These are phyloP conservation scores for Holacanthus passer DNA, from an alignment of 2,113 vertebrate species.

Conservation along the genomic window DNA sequence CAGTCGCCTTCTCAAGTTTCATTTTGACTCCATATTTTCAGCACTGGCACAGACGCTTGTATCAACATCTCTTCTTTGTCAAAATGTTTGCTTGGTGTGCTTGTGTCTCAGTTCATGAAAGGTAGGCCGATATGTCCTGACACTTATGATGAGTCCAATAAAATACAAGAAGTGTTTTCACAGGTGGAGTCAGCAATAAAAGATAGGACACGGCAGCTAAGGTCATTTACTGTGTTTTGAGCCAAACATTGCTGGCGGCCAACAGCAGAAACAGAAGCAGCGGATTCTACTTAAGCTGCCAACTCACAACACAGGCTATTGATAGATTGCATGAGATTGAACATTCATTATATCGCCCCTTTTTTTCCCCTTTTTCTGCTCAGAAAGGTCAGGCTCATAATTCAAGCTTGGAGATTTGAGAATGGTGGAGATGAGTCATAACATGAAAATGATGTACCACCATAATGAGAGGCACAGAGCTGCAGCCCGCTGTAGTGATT, in stretches of 20 bases:
- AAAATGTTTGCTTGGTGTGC: slow-evolving; percentile 28
- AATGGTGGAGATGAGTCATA: slow-evolving; percentile 69
- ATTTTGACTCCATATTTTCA: neutral
- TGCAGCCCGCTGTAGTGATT: slow-evolving; percentile 51
- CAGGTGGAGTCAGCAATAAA: slow-evolving; percentile 47
- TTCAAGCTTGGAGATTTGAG: slow-evolving; percentile 38
- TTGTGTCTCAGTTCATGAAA: slow-evolving; percentile 17
- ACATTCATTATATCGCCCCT: slow-evolving; percentile 9
- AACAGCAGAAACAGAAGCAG: slow-evolving; percentile 14
- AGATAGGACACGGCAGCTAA: slow-evolving; percentile 23
- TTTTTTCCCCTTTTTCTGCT: slow-evolving; percentile 14
- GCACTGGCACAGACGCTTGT: neutral
- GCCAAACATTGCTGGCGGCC: slow-evolving; percentile 49
- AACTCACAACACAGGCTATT: slow-evolving; percentile 44
- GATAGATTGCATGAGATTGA: slow-evolving; percentile 47
- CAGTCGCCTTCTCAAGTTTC: slow-evolving; percentile 8
- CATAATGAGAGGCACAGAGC: slow-evolving; percentile 70
- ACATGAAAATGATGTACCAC: slow-evolving; percentile 65
- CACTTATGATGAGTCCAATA: neutral
- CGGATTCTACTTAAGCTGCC: slow-evolving; percentile 24
- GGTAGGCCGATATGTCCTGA: slow-evolving; percentile 4
- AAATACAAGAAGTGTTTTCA: slow-evolving; percentile 30
- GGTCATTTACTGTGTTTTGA: slow-evolving; percentile 51
- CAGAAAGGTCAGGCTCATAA: slow-evolving; percentile 67
- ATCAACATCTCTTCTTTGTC: neutral